Evolutionary conservation across 2,797 vertebrate species (phyloP).

Genomic region (Podarcis siculus): DNA sequence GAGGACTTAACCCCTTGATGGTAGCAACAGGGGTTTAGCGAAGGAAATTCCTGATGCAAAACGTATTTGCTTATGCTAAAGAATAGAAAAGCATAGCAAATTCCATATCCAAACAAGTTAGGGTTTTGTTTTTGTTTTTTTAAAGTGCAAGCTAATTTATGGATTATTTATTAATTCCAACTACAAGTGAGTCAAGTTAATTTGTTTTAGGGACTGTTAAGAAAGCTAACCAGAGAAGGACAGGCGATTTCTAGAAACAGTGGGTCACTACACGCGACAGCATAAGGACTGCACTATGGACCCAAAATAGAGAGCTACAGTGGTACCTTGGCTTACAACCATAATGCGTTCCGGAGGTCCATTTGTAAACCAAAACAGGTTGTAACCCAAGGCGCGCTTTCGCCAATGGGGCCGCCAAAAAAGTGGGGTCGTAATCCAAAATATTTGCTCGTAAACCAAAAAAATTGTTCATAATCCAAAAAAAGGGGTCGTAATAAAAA

Average conservation of each 20-base stretch:
- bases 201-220: neutral
- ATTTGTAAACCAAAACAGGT: too few relatives aligned
- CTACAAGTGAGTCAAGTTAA: neutral
- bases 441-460: too few relatives aligned
- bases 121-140: neutral
- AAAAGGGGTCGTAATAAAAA: too few relatives aligned
- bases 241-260: neutral
- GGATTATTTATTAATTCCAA: neutral
- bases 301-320: neutral
- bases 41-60: slow-evolving; percentile 45
- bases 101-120: neutral
- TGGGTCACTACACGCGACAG: neutral
- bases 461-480: too few relatives aligned
- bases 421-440: too few relatives aligned
- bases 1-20: slow-evolving; percentile 31
- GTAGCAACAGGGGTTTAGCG: slow-evolving; percentile 43
- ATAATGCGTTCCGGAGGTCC: too few relatives aligned
- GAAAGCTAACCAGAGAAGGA: neutral
- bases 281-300: neutral
- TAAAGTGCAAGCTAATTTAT: neutral
- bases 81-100: slow-evolving; percentile 8
- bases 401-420: too few relatives aligned
- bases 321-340: neutral
- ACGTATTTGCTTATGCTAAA: slow-evolving; percentile 45
- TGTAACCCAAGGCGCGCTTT: too few relatives aligned